Evolutionary conservation across 2,797 vertebrate genomes (phyloP).

Genomic region (Pangasius djambal): DNA sequence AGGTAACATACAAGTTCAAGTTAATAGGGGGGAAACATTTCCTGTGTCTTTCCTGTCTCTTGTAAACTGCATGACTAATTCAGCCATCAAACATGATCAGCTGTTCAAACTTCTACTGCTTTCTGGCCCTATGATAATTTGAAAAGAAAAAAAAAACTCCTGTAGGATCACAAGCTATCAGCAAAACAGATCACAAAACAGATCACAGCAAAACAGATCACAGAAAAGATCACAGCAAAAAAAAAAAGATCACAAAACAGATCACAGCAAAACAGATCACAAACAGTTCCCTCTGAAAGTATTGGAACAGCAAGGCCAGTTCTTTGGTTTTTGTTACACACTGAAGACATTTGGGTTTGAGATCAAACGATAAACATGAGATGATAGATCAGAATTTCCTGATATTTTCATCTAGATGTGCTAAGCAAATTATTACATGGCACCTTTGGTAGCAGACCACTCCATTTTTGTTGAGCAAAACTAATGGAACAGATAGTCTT

Average conservation of each 20-base stretch:
- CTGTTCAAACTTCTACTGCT: background rate
- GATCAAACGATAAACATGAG: background rate
- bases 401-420: background rate
- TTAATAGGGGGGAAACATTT: background rate
- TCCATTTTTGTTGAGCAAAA: background rate
- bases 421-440: background rate
- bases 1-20: conserved; percentile 74
- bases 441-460: background rate
- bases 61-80: background rate
- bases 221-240: background rate
- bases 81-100: background rate
- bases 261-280: background rate
- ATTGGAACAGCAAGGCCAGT: background rate
- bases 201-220: too few species aligned
- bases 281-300: background rate
- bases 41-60: background rate
- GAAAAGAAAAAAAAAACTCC: background rate
- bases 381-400: background rate
- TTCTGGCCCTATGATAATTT: background rate
- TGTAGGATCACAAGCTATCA: background rate
- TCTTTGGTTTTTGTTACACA: background rate
- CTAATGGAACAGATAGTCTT: background rate
- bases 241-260: too few species aligned
- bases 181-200: too few species aligned
- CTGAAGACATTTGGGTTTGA: background rate